Base-by-base conservation (phyloP, 2,888 invertebrate genomes). In the Anthophora plumipes region DNA sequence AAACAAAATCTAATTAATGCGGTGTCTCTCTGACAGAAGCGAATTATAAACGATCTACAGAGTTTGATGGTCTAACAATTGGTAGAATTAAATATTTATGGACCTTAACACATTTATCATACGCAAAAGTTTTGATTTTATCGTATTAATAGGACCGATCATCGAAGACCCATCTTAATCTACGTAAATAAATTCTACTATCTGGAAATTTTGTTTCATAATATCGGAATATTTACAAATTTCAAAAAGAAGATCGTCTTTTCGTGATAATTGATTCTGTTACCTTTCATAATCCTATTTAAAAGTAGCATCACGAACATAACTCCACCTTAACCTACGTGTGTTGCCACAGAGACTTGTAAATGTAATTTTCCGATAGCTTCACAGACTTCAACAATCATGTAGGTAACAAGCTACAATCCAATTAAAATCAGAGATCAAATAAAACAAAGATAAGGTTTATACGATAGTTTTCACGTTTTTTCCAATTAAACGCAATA, bases 21-120 rank as follows among this genome's bases (percentile, higher is more conserved):
- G 59, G 20, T n/a, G 25, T 17, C 70, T 12, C 11, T 41, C 17
- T 61, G 70, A 41, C 60, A 60, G 52, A 7, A 5, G 11, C 17
- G 41, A 14, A 52, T 70, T 60, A 25, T 52, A 52, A 70, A 70
- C 25, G 50, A 70, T 22, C 25, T 12, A 9, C 9, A 41, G 17
- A 12, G 11, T 14, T 14, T 70, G 70, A 52, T 60, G 25, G 25
- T 12, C 17, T 60, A 50, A 50, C 70, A 22, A 31, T 60, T 52
- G 60, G 60, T 60, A 52, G 22, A 60, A 41, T 60, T 60, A 60
- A 22, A 60, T 52, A 70, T 70, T 52, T 60, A 41, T 60, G 41
- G 41, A 52, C 52, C 39, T 60, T 60, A 39, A 17, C 0, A n/a
- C 60, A 52, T 60, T 60, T 48, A 60, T 70, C 70, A 60, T 60